phyloP scores from a whole-genome alignment of 2,888 invertebrate genomes.

The Frankliniella intonsa region DNA sequence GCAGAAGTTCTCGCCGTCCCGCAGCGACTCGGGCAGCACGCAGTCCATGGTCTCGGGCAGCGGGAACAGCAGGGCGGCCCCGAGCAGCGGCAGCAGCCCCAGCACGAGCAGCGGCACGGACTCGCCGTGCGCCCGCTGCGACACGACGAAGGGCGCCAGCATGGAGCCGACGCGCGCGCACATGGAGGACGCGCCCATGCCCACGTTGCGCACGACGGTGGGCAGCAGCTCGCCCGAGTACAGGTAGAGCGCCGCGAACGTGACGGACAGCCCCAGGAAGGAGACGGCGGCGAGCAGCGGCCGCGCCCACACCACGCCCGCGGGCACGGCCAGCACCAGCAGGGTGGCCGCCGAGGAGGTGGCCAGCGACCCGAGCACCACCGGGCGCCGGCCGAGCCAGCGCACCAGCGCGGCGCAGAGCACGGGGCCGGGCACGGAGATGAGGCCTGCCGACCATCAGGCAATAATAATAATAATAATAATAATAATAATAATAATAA shows the following conservation, averaged over 20 bases:
- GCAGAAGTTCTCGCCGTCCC: conserved; percentile 68
- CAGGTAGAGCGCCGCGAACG: conserved; percentile 80
- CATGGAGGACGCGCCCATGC: conserved; percentile 80
- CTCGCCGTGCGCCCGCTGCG: conserved; percentile 35
- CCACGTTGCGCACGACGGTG: conserved; percentile 80
- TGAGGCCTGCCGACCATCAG: conserved; percentile 36
- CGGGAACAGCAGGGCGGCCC: conserved; percentile 61
- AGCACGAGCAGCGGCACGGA: conserved; percentile 65
- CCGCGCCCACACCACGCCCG: conserved; percentile 50
- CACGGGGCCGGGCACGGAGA: conserved; percentile 54
- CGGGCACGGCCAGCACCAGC: conserved; percentile 55
- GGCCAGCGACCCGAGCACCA: conserved; percentile 61
- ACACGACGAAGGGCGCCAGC: conserved; percentile 73
- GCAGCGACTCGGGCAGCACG: conserved; percentile 71
- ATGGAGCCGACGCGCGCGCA: conserved; percentile 82
- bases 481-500: too few species aligned
- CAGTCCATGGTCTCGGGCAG: conserved; percentile 75
- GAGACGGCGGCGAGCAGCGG: conserved; percentile 66
- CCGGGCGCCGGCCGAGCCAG: conserved; percentile 61
- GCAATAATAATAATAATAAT: too few species aligned
- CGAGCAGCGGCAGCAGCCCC: conserved; percentile 63
- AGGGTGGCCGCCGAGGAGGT: conserved; percentile 62
- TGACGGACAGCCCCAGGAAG: conserved; percentile 74
- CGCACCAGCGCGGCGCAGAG: conserved; percentile 62
- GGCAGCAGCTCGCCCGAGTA: conserved; percentile 87